phyloP scores from a whole-genome alignment of 2,888 invertebrate genomes.

The Penaeus monodon region DNA sequence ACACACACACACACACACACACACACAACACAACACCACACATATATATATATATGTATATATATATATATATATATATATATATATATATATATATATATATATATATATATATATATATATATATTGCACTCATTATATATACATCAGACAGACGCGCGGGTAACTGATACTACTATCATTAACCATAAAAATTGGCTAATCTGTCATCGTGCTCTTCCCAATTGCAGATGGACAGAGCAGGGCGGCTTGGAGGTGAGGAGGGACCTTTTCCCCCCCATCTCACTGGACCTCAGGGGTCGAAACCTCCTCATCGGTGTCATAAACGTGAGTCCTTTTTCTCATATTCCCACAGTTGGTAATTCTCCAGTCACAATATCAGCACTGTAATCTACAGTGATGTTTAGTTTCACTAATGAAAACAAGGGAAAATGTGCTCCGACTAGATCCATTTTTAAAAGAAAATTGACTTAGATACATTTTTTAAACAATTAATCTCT shows the following conservation, averaged over 20 bases:
- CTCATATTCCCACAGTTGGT: not conserved
- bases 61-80: not conserved
- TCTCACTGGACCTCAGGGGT: not conserved
- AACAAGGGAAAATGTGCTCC: no score
- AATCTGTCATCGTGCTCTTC: not conserved
- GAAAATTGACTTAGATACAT: no score
- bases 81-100: not conserved
- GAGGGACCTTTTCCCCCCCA: not conserved
- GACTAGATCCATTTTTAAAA: no score
- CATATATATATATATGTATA: not conserved
- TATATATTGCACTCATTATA: not conserved
- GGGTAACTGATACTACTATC: not conserved
- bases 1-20: not conserved
- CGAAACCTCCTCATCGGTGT: constrained; percentile 13
- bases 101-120: constrained; percentile 15
- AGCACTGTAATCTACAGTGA: not conserved
- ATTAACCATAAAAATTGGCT: not conserved
- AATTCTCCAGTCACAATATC: not conserved
- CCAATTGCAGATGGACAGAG: constrained; percentile 6
- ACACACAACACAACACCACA: not conserved
- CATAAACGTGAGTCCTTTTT: constrained; percentile 21
- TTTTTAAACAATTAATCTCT: no score
- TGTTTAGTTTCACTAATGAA: no score
- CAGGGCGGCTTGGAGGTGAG: not conserved
- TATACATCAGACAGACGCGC: no score